phyloP scores from a whole-genome alignment of 1,140 invertebrate genomes.

The Philotrypesis tridentata region DNA sequence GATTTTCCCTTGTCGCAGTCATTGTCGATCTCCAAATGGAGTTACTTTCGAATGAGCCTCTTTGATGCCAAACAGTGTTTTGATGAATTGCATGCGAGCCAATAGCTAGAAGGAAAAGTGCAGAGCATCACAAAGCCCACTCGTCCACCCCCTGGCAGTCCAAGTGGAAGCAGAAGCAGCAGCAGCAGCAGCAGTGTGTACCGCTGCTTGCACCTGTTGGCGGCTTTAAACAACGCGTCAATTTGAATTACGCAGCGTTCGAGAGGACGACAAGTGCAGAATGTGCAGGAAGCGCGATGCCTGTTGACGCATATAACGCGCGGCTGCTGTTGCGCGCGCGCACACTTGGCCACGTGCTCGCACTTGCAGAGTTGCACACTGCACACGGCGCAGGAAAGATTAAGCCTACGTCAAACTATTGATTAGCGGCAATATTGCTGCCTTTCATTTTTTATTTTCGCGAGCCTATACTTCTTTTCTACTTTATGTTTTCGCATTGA shows the following conservation, averaged over 20 bases:
- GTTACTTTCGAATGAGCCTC: too few relatives aligned
- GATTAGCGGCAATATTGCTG: not conserved
- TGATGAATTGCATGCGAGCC: too few relatives aligned
- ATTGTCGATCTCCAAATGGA: too few relatives aligned
- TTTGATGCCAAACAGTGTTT: too few relatives aligned
- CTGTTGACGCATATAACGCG: not conserved
- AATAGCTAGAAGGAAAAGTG: not conserved
- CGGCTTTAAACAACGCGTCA: not conserved
- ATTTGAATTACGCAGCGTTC: not conserved
- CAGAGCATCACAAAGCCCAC: not conserved
- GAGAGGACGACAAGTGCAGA: not conserved
- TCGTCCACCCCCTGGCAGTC: too few relatives aligned
- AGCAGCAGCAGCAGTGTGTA: too few relatives aligned
- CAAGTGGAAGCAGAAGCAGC: too few relatives aligned
- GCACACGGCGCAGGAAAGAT: not conserved
- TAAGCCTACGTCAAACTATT: not conserved
- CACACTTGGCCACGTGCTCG: slow-evolving; percentile 33
- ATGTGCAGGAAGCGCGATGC: not conserved
- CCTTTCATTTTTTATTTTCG: not conserved
- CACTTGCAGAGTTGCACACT: too few relatives aligned
- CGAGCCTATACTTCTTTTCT: too few relatives aligned
- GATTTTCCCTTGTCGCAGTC: not conserved
- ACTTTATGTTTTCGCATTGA: too few relatives aligned
- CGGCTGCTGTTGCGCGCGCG: slow-evolving; percentile 1
- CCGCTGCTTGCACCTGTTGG: slow-evolving; percentile 38